These are phyloP conservation scores for Cremastinae sp. DNA, from an alignment of 2,888 invertebrate genomes.

Conservation along the genomic window DNA sequence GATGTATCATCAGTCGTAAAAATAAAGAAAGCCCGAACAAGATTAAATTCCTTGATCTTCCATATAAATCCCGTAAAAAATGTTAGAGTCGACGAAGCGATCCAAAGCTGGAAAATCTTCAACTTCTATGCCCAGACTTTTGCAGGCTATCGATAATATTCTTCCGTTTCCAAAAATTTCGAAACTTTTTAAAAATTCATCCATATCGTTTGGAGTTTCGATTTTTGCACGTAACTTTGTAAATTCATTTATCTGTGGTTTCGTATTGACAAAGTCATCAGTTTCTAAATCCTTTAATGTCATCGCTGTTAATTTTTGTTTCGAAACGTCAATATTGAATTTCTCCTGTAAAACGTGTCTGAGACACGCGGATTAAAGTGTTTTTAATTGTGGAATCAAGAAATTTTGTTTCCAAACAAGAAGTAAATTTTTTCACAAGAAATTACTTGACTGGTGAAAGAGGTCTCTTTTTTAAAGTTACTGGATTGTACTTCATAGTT, in stretches of 20 bases:
- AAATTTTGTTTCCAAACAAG: not conserved
- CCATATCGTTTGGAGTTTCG: slow-evolving; percentile 6
- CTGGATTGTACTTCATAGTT: slow-evolving; percentile 15
- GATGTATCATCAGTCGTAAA: no score
- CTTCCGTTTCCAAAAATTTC: slow-evolving; percentile 56
- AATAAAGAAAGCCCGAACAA: no score
- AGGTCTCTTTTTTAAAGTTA: slow-evolving; percentile 37
- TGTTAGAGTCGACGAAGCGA: no score
- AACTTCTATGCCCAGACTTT: slow-evolving; percentile 42
- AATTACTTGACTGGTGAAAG: slow-evolving; percentile 43
- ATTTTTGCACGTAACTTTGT: slow-evolving; percentile 33
- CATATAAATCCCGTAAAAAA: slow-evolving; percentile 54
- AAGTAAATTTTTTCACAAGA: not conserved
- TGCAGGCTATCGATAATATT: slow-evolving; percentile 44
- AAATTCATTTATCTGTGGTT: slow-evolving; percentile 43
- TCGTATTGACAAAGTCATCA: slow-evolving; percentile 48
- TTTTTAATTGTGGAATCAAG: not conserved
- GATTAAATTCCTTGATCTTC: slow-evolving; percentile 56
- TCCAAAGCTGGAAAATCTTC: slow-evolving; percentile 38
- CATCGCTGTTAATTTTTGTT: slow-evolving; percentile 25
- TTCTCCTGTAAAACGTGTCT: slow-evolving; percentile 53
- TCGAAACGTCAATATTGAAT: slow-evolving; percentile 59
- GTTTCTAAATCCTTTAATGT: slow-evolving; percentile 16
- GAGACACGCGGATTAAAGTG: slow-evolving; percentile 17
- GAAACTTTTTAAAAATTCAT: slow-evolving; percentile 48